Conservation (phyloP, 2,113 vertebrate species). For the Procavia capensis region DNA sequence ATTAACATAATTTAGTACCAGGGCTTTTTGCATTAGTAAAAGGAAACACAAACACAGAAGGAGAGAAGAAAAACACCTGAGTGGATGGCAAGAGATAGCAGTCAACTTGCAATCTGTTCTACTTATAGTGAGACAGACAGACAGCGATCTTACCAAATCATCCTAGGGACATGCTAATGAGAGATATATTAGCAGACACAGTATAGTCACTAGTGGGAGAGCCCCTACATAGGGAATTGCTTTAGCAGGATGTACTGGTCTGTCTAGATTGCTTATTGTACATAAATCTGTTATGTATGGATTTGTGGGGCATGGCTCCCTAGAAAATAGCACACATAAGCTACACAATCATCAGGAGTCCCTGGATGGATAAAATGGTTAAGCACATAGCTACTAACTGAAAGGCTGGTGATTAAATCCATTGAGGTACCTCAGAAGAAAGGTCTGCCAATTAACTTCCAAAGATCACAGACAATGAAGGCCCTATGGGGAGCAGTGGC, state of each 20-base stretch:
- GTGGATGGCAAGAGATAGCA: not conserved
- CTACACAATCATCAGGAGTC: no score
- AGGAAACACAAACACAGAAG: not conserved
- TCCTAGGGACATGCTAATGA: not conserved
- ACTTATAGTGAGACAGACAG: not conserved
- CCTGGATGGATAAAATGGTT: no score
- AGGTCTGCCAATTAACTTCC: no score
- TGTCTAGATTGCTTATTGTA: not conserved
- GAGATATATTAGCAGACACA: not conserved
- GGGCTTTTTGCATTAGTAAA: not conserved
- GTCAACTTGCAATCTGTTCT: not conserved
- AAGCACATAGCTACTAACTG: no score
- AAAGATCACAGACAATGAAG: no score
- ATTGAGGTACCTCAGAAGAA: no score
- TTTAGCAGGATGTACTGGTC: not conserved
- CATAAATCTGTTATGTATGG: not conserved
- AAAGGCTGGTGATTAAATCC: no score
- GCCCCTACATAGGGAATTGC: not conserved
- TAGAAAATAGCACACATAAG: not conserved
- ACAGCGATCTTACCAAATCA: not conserved
- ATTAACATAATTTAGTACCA: not conserved
- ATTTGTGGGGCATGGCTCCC: not conserved
- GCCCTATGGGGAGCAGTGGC: no score
- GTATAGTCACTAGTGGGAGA: not conserved
- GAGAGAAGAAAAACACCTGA: not conserved